Evolutionary conservation across 2,113 vertebrate genomes (phyloP), one percentile per base, ranked within the genome.

Genomic region (Passer domesticus): DNA sequence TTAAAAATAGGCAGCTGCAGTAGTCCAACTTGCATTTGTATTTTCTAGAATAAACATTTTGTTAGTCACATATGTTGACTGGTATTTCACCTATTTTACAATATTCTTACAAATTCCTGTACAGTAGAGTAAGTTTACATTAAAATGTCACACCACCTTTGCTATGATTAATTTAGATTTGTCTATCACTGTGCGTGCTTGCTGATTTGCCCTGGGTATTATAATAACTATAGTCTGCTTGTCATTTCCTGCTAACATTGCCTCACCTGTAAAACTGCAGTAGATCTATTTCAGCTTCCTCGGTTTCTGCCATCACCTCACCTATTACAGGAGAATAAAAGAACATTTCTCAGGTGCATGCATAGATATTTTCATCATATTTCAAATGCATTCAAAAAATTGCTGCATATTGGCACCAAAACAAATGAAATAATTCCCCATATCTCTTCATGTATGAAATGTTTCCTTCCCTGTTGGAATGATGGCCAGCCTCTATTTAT

Each of bases 121-220:
- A 59, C 88, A 62, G 75, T 75, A 79, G 77, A 67, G 79, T 64
- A 94, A 97, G 93, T 97, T 97, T 95, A 92, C 94, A 97, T 97
- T 97, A 97, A 97, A 98, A 98, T 98, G 96, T 96, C 95, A 92
- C 83, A 96, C 92, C 52, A 64, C 91, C 76, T 73, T 96, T 91
- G 91, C 88, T 69, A 92, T 95, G 95, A 93, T 97, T 98, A 98
- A 98, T 98, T 98, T 98, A 97, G 93, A 95, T 97, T 98, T 97
- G 96, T 97, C 98, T 97, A 96, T 98, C 97, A 96, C 96, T 94
- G 94, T 94, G 93, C 95, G 94, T 76, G 95, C 94, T 95, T 89
- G 95, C 97, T 97, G 96, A 97, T 96, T 98, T 97, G 97, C 97
- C 97, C 97, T 97, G 95, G 97, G 97, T 98, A 97, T 97, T 97